A percentile compares a stretch with the other conserved stretches of the same genome.
Conservation (phyloP, 2,797 vertebrate species). For the Brachyrhaphis roseni region DNA sequence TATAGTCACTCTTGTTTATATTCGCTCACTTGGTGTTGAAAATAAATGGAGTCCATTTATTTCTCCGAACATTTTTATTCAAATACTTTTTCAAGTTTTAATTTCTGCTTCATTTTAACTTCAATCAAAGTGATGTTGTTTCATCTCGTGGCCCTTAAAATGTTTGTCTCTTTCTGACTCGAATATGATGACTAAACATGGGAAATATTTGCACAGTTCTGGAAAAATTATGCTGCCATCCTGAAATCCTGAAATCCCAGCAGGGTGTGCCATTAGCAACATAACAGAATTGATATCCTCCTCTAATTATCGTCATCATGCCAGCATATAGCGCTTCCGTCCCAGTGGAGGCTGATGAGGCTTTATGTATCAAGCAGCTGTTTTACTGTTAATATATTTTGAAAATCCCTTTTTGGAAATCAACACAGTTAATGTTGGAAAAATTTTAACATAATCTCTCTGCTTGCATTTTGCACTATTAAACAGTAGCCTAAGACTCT, state of each 20-base stretch:
- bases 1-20: not conserved
- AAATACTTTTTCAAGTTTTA: not conserved
- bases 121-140: not conserved
- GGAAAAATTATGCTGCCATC: not conserved
- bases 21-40: not conserved
- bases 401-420: not conserved
- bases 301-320: slow-evolving; percentile 37
- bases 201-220: not conserved
- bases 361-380: slow-evolving; percentile 25
- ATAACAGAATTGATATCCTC: slow-evolving; percentile 12
- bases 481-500: not conserved
- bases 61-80: not conserved
- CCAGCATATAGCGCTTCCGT: slow-evolving; percentile 12
- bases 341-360: slow-evolving; percentile 12
- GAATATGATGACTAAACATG: not conserved
- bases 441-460: not conserved
- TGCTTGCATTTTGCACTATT: not conserved
- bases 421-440: slow-evolving; percentile 5
- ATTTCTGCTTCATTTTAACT: not conserved
- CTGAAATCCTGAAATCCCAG: slow-evolving; percentile 3
- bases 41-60: not conserved
- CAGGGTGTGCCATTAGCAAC: slow-evolving; percentile 15
- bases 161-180: not conserved
- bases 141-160: not conserved
- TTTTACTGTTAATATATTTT: slow-evolving; percentile 1